Evolutionary conservation across 2,113 vertebrate genomes (phyloP).

Genomic region (Isurus oxyrinchus): DNA sequence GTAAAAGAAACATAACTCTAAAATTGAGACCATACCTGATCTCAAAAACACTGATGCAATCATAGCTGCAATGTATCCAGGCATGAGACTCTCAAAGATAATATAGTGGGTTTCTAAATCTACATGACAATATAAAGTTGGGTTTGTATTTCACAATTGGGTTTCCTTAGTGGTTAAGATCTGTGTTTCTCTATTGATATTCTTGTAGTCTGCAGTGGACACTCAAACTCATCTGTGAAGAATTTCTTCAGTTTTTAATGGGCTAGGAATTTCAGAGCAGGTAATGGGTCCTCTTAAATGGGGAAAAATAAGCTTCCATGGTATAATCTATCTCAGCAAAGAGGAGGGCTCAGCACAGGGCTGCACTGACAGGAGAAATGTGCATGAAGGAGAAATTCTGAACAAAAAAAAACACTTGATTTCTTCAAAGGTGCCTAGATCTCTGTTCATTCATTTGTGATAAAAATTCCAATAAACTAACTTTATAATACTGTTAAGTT

Average conservation of each 20-base stretch:
- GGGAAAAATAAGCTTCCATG: not conserved
- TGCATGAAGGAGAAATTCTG: not conserved
- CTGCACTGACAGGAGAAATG: not conserved
- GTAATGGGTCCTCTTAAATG: not conserved
- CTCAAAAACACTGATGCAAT: not conserved
- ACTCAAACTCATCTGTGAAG: not conserved
- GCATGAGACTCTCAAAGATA: not conserved
- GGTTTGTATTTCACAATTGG: not conserved
- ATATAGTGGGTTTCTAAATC: no score
- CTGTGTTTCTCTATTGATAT: not conserved
- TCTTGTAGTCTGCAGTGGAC: not conserved
- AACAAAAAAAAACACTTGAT: not conserved
- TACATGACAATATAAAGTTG: not conserved
- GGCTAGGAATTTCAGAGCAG: not conserved
- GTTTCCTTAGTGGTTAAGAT: not conserved
- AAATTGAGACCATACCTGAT: not conserved
- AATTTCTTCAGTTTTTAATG: not conserved
- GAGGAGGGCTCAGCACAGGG: not conserved
- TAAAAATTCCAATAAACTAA: constrained; percentile 14
- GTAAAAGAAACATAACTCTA: not conserved
- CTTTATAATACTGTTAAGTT: constrained; percentile 35
- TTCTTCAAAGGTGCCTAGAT: not conserved
- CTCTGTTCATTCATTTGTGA: not conserved
- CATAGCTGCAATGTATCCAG: not conserved
- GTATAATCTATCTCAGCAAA: not conserved